Conservation (phyloP, 2,888 invertebrate genomes). For the Torymus tubicola region DNA sequence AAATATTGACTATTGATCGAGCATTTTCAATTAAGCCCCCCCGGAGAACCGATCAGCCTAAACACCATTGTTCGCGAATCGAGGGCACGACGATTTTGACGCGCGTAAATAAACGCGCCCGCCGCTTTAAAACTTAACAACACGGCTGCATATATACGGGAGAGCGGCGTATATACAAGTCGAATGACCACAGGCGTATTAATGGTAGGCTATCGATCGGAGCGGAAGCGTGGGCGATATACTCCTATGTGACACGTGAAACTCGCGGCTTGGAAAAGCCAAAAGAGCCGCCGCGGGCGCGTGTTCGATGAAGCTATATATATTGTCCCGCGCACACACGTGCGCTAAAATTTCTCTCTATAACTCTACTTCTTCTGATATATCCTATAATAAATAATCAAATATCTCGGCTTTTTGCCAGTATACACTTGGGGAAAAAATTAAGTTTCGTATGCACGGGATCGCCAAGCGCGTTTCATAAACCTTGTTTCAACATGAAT, state of each 20-base stretch:
- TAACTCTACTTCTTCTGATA: too few relatives aligned
- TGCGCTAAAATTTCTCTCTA: too few relatives aligned
- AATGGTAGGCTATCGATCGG: conserved; percentile 34
- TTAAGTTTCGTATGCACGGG: too few relatives aligned
- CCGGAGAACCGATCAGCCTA: too few relatives aligned
- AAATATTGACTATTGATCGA: too few relatives aligned
- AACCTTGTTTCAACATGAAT: too few relatives aligned
- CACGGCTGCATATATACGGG: not conserved
- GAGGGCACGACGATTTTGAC: conserved; percentile 4
- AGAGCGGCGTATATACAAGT: conserved; percentile 5
- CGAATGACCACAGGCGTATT: conserved; percentile 19
- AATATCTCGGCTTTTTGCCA: too few relatives aligned
- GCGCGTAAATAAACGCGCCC: not conserved
- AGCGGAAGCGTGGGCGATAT: conserved; percentile 23
- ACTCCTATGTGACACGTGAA: conserved; percentile 17
- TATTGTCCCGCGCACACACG: conserved; percentile 8
- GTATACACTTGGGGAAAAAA: too few relatives aligned
- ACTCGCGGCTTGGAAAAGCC: conserved; percentile 17
- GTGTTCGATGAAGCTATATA: conserved; percentile 3
- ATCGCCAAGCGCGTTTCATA: too few relatives aligned
- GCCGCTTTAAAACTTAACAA: not conserved
- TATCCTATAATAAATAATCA: too few relatives aligned
- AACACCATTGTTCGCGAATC: too few relatives aligned
- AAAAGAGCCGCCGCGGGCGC: conserved; percentile 24
- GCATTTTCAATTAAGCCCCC: too few relatives aligned